phyloP scores from a whole-genome alignment of 37 sponge, comb jelly and placozoan genomes.

The Agelas oroides region DNA sequence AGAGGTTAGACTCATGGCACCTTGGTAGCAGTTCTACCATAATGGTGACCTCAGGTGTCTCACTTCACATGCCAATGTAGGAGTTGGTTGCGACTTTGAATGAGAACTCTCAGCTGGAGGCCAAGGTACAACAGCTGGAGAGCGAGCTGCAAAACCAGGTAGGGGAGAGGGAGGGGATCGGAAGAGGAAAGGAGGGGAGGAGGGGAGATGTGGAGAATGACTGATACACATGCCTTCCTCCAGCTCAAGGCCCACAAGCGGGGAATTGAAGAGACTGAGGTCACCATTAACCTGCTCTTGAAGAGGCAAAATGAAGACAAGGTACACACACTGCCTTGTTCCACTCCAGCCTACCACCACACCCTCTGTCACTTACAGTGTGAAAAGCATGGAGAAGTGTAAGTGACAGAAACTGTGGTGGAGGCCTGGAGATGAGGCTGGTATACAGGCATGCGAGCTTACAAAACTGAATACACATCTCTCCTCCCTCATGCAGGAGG shows the following conservation, averaged over 20 bases:
- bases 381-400: not conserved
- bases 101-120: constrained; percentile 44
- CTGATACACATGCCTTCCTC: not conserved
- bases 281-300: constrained; percentile 29
- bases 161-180: too few relatives aligned
- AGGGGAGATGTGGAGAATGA: not conserved
- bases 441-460: too few relatives aligned
- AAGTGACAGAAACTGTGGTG: not conserved
- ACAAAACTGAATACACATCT: too few relatives aligned
- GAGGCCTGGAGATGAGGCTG: too few relatives aligned
- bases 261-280: constrained; percentile 27
- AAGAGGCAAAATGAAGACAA: constrained; percentile 29
- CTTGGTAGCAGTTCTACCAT: too few relatives aligned
- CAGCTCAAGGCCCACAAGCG: constrained; percentile 40
- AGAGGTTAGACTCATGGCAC: constrained; percentile 17
- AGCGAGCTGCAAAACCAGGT: constrained; percentile 44
- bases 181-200: not conserved
- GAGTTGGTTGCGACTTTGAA: constrained; percentile 41
- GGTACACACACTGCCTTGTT: not conserved
- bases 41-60: too few relatives aligned
- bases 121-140: constrained; percentile 39
- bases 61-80: constrained; percentile 16
- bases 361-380: too few relatives aligned
- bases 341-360: too few relatives aligned
- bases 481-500: constrained; percentile 20